These are phyloP conservation scores for Xenentodon cancila DNA, from an alignment of 2,797 vertebrate genomes.

Conservation along the genomic window DNA sequence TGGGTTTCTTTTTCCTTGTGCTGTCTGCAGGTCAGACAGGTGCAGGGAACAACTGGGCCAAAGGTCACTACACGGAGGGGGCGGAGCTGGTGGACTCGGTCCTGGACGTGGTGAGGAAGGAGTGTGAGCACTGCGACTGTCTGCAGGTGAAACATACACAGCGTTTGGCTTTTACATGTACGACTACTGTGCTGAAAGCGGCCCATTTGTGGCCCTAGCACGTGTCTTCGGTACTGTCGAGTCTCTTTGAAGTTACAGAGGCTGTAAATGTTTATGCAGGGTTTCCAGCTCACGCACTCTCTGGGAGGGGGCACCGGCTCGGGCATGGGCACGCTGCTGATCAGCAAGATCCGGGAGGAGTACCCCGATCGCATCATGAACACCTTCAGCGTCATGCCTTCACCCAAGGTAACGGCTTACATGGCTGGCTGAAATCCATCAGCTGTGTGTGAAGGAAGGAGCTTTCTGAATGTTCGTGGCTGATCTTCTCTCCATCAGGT, in stretches of 20 bases:
- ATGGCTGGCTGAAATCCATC: not conserved
- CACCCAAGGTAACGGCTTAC: conserved; percentile 87
- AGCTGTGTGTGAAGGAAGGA: too few relatives aligned
- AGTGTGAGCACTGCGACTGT: conserved; percentile 93
- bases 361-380: conserved; percentile 96
- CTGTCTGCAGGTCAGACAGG: conserved; percentile 90
- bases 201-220: too few relatives aligned
- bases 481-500: conserved; percentile 71
- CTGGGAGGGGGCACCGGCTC: conserved; percentile 94
- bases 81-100: conserved; percentile 93
- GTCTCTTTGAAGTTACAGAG: too few relatives aligned
- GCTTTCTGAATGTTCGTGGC: too few relatives aligned
- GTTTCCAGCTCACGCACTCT: conserved; percentile 96
- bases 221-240: too few relatives aligned
- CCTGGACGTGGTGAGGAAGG: conserved; percentile 91
- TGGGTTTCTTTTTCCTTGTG: too few relatives aligned
- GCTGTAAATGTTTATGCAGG: conserved; percentile 75
- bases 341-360: conserved; percentile 82
- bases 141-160: conserved; percentile 57
- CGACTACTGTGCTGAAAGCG: too few relatives aligned
- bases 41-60: conserved; percentile 74
- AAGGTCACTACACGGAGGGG: conserved; percentile 96
- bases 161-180: too few relatives aligned
- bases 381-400: conserved; percentile 97
- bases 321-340: conserved; percentile 89